Percentiles rank a stretch among this genome's conserved stretches.
These are phyloP conservation scores for Diglossa cyanea DNA, from an alignment of 2,797 vertebrate species.

Conservation along the genomic window DNA sequence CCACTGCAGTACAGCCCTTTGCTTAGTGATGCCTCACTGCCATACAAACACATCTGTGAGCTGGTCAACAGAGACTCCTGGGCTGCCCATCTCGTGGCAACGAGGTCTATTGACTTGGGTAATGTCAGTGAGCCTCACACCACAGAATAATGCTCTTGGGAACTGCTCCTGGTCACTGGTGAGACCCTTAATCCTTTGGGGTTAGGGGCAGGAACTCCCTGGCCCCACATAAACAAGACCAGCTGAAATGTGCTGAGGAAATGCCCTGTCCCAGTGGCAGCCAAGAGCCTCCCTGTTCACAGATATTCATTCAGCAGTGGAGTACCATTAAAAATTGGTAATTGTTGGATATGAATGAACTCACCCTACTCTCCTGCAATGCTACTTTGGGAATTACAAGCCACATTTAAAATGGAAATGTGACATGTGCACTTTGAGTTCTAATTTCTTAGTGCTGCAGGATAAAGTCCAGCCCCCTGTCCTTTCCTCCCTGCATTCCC, in stretches of 20 bases:
- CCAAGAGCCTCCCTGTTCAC: background rate
- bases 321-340: background rate
- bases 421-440: background rate
- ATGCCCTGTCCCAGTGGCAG: background rate
- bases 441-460: background rate
- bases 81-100: accelerated
- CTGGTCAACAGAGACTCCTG: background rate
- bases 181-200: background rate
- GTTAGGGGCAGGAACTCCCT: background rate
- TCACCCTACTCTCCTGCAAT: background rate
- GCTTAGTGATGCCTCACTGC: background rate
- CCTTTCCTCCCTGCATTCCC: background rate
- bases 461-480: background rate
- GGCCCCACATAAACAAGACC: background rate
- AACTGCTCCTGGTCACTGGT: background rate
- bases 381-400: background rate
- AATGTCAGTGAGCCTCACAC: background rate
- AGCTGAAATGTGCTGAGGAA: background rate
- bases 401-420: background rate
- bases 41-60: background rate
- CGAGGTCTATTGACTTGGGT: background rate
- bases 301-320: background rate
- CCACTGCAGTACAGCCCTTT: background rate
- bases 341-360: background rate
- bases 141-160: background rate